A percentile compares a stretch with the other conserved stretches of the same genome.
These are phyloP conservation scores for Myotis pilosus DNA, from an alignment of 2,797 vertebrate genomes.

Conservation along the genomic window DNA sequence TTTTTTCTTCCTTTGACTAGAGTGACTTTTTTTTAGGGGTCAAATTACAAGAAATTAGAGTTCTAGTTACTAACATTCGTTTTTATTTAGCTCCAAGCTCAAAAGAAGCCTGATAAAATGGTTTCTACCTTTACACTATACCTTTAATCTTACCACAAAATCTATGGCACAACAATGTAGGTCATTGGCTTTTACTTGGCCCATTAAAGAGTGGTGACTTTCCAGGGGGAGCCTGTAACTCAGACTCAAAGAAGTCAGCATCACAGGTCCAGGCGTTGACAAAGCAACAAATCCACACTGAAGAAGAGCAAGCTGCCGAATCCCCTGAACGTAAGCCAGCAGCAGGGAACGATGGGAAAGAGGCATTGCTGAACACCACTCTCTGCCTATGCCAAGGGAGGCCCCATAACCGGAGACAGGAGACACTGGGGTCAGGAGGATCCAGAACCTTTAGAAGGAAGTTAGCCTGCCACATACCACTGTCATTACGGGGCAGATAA, in stretches of 20 bases:
- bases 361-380: fast-evolving
- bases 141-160: background rate
- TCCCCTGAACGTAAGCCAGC: background rate
- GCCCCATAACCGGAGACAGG: background rate
- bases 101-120: slow-evolving; percentile 9
- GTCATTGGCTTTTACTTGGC: background rate
- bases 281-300: background rate
- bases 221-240: background rate
- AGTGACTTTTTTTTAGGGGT: background rate
- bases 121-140: background rate
- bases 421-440: background rate
- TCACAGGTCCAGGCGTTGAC: background rate
- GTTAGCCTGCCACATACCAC: background rate
- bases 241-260: background rate
- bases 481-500: background rate
- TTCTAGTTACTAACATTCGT: background rate
- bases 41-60: slow-evolving; percentile 3
- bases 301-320: background rate
- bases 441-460: background rate
- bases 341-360: background rate
- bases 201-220: background rate
- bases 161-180: background rate
- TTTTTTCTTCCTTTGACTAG: background rate
- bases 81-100: slow-evolving; percentile 22
- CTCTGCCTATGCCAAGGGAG: background rate